Base-by-base conservation (phyloP, 23 tunicate species). In the Aplidium turbinatum region DNA sequence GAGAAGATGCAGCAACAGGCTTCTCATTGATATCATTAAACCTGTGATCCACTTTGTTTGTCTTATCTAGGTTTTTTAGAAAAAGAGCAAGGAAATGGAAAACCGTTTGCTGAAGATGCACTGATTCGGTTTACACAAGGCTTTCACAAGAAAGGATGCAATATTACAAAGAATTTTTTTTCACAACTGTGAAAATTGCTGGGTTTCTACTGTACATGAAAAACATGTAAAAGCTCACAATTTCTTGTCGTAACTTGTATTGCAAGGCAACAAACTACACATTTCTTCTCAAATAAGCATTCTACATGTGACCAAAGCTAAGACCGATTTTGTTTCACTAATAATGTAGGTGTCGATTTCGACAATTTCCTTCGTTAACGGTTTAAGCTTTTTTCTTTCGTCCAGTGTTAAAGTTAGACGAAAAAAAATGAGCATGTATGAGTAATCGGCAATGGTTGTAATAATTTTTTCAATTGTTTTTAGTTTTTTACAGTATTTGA, bases 121-220 rank as follows among this genome's bases (percentile, higher is more conserved):
- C 13, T 42, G 16, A 42, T 42, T 11, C 50, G 16, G 50, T 16
- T 42, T 16, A 42, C 50, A 42, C 13, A 42, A 42, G 50, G 50
- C 50, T 42, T 42, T 42, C 50, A 42, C 50, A 42, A 42, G 50
- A 42, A 42, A 42, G 50, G 50, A 42, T 42, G 16, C 50, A 42
- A 42, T 16, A 42, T 42, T 16, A 42, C 50, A 16, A 42, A 9
- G 50, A 16, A 42, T 42, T 9, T 42, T 42, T 42, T 42, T 42
- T 42, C 13, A 42, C 16, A 42, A 9, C 50, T 42, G 50, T 42
- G 50, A 42, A 42, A 42, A 42, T 16, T 42, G 50, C 50, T 42
- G 50, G 50, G 50, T 42, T 42, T 11, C 50, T 42, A 16, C 50
- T 9, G 16, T 11, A 42, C 11, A 42, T 9, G 16, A 16, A 42